phyloP scores from a whole-genome alignment of 2,797 vertebrate species.

The Acropternis orthonyx region DNA sequence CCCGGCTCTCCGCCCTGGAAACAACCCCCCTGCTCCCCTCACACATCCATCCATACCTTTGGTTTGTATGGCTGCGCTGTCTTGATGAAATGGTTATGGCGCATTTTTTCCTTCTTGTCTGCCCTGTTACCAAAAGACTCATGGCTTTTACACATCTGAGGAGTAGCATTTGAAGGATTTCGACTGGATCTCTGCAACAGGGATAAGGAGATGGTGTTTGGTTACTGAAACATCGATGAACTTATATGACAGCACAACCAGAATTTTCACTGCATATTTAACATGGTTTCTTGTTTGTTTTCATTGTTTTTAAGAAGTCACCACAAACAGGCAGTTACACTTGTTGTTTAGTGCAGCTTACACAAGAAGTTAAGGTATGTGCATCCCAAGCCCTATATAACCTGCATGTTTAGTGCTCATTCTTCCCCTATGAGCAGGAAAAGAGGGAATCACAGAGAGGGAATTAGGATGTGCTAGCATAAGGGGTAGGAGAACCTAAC shows the following conservation, averaged over 20 bases:
- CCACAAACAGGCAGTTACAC: background rate
- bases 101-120: constrained; percentile 97
- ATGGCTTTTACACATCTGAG: constrained; percentile 89
- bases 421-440: background rate
- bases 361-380: background rate
- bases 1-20: background rate
- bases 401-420: background rate
- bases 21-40: background rate
- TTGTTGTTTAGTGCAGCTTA: background rate
- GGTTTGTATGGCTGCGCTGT: constrained; percentile 98
- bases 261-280: background rate
- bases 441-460: background rate
- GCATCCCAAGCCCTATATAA: background rate
- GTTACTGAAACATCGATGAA: background rate
- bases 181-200: constrained; percentile 87
- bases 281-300: background rate
- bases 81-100: constrained; percentile 99
- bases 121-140: constrained; percentile 95
- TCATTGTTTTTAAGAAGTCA: background rate
- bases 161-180: constrained; percentile 83
- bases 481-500: background rate
- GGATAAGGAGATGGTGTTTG: background rate
- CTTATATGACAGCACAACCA: background rate
- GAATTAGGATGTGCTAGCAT: background rate
- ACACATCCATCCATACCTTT: constrained; percentile 79